phyloP scores from a whole-genome alignment of 2,113 vertebrate species.

The Thinocorus orbignyianus region DNA sequence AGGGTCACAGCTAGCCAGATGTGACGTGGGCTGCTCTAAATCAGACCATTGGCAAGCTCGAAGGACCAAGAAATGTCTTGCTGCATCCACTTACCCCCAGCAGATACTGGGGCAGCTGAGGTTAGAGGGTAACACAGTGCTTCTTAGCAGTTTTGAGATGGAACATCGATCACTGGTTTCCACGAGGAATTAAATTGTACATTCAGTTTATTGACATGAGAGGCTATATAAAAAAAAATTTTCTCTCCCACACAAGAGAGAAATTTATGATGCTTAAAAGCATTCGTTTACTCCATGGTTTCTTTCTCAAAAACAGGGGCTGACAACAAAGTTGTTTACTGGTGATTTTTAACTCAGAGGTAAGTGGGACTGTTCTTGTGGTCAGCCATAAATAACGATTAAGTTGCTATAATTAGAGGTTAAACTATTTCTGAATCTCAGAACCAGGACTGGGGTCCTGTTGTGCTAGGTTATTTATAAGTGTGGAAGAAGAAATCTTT shows the following conservation, averaged over 20 bases:
- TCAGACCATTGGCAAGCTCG: not conserved
- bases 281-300: not conserved
- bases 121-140: conserved; percentile 27
- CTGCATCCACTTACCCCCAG: conserved; percentile 60
- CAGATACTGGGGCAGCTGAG: conserved; percentile 36
- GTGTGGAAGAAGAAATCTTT: not conserved
- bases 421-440: not conserved
- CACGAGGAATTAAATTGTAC: not conserved
- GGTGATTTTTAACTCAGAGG: not conserved
- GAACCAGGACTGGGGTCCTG: not conserved
- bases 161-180: conserved; percentile 7
- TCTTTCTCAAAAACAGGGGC: not conserved
- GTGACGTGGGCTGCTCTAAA: conserved; percentile 29
- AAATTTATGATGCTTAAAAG: not conserved
- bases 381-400: not conserved
- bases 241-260: not conserved
- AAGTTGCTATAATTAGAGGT: not conserved
- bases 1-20: conserved; percentile 46
- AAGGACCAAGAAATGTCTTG: conserved; percentile 10
- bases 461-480: not conserved
- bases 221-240: not conserved
- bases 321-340: not conserved
- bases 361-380: not conserved
- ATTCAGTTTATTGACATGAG: not conserved
- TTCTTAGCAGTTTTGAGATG: not conserved